Evolutionary conservation across 2,113 vertebrate species (phyloP), one percentile per base, ranked within the genome.

Genomic region (Odobenus rosmarus): DNA sequence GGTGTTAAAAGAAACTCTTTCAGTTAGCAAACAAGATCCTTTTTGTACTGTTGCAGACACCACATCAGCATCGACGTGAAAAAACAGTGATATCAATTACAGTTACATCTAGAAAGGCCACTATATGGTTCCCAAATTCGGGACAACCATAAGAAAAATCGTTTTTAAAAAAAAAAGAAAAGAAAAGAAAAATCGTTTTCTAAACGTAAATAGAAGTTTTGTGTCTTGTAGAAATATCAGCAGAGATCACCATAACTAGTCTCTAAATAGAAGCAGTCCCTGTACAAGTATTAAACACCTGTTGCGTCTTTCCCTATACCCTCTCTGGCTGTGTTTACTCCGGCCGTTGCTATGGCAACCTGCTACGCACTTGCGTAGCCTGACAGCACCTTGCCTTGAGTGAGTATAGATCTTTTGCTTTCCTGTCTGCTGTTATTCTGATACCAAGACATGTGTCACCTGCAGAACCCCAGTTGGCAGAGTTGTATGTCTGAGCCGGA

Each of bases 351-450:
- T 53, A 76, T 71, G 82, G 46, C 33, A 91, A 76, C 49, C 16
- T 79, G 39, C 33, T 53, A 33, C 1, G 3, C 61, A 59, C 23
- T 39, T 55, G 24, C 72, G 26, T 82, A 69, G 46, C 11, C 18
- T 84, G 19, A 14, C 4, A 14, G n/a, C 8, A 24, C 33, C 24
- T 49, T 23, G 26, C 39, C 46, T 88, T 26, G 9, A 2, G 11
- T 88, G 13, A 39, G 8, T 18, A 36, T 19, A 14, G 18, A 8
- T 55, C 36, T 89, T 81, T 62, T 83, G 18, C n/a, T 87, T 94
- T 87, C 80, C 74, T 92, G 26, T 79, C 74, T 94, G 59, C 39
- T 94, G 26, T 31, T 93, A 62, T 88, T 91, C n/a, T 95, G 49
- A 88, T 23, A 26, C 8, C 7, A 67, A 46, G 10, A 4, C 64